These are phyloP conservation scores for Andricus quercusramuli DNA, from an alignment of 2,888 invertebrate species.

Conservation along the genomic window DNA sequence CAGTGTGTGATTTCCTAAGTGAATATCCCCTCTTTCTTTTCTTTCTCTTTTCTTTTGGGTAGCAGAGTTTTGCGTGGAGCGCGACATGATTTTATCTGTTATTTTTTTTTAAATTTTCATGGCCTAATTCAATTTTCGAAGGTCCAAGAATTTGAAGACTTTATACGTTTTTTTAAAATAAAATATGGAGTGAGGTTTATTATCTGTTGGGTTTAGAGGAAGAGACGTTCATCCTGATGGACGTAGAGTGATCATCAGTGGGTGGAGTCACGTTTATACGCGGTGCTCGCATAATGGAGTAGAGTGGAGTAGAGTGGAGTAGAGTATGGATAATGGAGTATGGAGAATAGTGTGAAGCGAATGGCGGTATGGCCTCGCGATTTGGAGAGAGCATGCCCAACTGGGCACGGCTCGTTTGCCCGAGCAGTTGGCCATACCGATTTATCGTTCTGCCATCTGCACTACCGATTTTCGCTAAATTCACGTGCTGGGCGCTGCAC, in stretches of 20 bases:
- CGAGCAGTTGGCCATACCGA: slow-evolving; percentile 71
- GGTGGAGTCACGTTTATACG: slow-evolving; percentile 70
- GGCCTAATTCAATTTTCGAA: not conserved
- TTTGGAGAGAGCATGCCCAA: slow-evolving; percentile 51
- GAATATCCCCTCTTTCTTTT: too few species aligned
- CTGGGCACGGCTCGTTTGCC: slow-evolving; percentile 73
- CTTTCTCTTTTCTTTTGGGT: too few species aligned
- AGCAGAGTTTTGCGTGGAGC: too few species aligned
- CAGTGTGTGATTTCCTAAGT: too few species aligned
- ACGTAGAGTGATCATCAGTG: slow-evolving; percentile 61
- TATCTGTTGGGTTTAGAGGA: slow-evolving; percentile 7
- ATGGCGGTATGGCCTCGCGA: slow-evolving; percentile 57
- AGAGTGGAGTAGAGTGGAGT: slow-evolving; percentile 73
- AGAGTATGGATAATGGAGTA: slow-evolving; percentile 75
- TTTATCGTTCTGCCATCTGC: slow-evolving; percentile 68
- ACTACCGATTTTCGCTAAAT: slow-evolving; percentile 66
- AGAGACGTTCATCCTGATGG: slow-evolving; percentile 58
- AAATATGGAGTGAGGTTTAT: not conserved
- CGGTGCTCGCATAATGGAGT: slow-evolving; percentile 74
- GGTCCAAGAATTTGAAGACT: not conserved
- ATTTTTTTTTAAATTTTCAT: not conserved
- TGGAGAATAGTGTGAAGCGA: slow-evolving; percentile 71
- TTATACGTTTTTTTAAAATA: not conserved
- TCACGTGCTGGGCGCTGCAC: slow-evolving; percentile 44
- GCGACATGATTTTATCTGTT: too few species aligned